These are phyloP conservation scores for Melanotaenia parkinsoni DNA, from an alignment of 2,797 vertebrate species.

Conservation along the genomic window DNA sequence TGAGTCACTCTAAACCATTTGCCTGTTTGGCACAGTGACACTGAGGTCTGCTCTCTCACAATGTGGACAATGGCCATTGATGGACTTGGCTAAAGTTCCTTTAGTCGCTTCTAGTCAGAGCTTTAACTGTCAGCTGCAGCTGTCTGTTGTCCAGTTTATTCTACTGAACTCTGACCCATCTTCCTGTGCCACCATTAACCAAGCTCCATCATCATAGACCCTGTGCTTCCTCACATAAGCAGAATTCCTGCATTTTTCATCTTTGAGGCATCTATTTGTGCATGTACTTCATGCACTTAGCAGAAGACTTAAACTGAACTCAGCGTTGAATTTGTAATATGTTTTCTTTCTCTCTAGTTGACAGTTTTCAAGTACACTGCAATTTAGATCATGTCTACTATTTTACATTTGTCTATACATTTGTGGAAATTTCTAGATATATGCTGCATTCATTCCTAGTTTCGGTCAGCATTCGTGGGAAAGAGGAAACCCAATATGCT, in stretches of 20 bases:
- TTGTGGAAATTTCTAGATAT: too few relatives aligned
- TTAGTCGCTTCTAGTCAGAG: slow-evolving; percentile 14
- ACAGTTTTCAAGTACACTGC: slow-evolving; percentile 31
- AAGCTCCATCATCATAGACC: slow-evolving; percentile 38
- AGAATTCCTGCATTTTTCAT: slow-evolving; percentile 38
- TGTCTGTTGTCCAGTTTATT: slow-evolving; percentile 64
- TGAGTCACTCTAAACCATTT: slow-evolving; percentile 23
- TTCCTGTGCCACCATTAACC: slow-evolving; percentile 28
- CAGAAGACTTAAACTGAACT: slow-evolving; percentile 18
- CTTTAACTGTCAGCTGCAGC: slow-evolving; percentile 59
- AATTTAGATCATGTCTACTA: not conserved
- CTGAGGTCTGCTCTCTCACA: slow-evolving; percentile 9
- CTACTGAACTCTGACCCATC: slow-evolving; percentile 60
- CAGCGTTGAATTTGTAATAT: not conserved
- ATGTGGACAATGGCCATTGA: slow-evolving; percentile 23
- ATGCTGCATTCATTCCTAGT: slow-evolving; percentile 19
- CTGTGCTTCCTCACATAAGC: slow-evolving; percentile 26
- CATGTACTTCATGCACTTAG: not conserved
- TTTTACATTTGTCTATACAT: too few relatives aligned
- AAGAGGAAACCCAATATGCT: slow-evolving; percentile 45
- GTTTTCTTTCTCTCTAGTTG: not conserved
- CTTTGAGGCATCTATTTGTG: slow-evolving; percentile 31
- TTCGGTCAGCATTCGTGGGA: slow-evolving; percentile 42
- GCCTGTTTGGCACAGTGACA: not conserved
- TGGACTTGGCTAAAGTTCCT: slow-evolving; percentile 40